Evolutionary conservation across 2,888 invertebrate species (phyloP).

Genomic region (Helobdella robusta): DNA sequence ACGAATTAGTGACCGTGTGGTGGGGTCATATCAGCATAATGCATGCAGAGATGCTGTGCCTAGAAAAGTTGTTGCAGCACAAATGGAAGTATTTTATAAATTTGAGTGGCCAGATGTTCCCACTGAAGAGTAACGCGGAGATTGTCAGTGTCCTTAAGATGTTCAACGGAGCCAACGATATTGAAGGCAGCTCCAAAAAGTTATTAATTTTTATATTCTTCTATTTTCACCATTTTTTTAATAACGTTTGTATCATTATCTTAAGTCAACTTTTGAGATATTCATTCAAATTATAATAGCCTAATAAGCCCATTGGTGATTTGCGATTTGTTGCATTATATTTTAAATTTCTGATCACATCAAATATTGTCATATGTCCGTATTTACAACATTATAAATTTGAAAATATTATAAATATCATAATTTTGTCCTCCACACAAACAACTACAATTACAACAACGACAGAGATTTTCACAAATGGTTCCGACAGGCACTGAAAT

Average conservation of each 20-base stretch:
- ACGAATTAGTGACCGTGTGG: constrained; percentile 35
- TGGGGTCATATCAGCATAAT: constrained; percentile 41
- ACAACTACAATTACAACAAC: too few species aligned
- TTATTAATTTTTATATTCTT: too few species aligned
- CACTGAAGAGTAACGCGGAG: constrained; percentile 43
- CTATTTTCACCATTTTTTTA: background rate
- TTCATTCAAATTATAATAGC: background rate
- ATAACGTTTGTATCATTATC: background rate
- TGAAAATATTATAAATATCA: too few species aligned
- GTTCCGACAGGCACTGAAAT: constrained; percentile 29
- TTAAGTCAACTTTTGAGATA: background rate
- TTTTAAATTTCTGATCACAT: too few species aligned
- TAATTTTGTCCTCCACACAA: too few species aligned
- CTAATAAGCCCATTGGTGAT: too few species aligned
- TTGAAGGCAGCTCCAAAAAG: constrained; percentile 37
- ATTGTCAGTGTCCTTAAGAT: constrained; percentile 40
- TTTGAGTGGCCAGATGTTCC: constrained; percentile 44
- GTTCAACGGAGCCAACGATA: constrained; percentile 42
- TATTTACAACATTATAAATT: too few species aligned
- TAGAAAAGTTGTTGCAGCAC: constrained; percentile 36
- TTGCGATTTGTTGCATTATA: too few species aligned
- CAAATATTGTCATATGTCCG: too few species aligned
- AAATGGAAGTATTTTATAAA: constrained; percentile 46
- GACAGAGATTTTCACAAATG: too few species aligned
- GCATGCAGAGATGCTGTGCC: constrained; percentile 40